Percentiles rank a stretch among this genome's conserved stretches.
phyloP scores from a whole-genome alignment of 2,797 vertebrate species.

The Chrosomus eos region DNA sequence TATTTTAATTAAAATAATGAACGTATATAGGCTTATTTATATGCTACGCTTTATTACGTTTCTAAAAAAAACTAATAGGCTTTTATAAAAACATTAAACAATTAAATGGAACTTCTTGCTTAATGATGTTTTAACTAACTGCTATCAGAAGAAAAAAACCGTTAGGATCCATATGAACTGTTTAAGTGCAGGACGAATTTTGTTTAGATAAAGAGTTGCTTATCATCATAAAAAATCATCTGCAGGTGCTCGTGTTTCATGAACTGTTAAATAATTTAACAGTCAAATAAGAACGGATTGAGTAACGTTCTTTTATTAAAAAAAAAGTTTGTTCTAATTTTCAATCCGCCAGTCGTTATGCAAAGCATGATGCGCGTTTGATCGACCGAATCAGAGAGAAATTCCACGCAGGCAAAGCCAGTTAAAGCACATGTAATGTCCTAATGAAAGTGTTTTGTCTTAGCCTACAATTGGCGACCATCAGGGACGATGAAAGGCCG shows the following conservation, averaged over 20 bases:
- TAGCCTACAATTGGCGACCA: neutral
- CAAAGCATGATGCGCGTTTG: neutral
- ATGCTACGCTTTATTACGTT: neutral
- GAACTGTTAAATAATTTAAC: slow-evolving; percentile 7
- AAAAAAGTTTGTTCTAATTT: neutral
- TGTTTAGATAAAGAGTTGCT: slow-evolving; percentile 46
- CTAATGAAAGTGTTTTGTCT: neutral
- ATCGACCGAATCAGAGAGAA: neutral
- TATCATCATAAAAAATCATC: slow-evolving; percentile 21
- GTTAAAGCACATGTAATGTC: neutral
- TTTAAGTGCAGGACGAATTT: slow-evolving; percentile 33
- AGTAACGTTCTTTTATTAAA: neutral
- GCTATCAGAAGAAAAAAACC: neutral
- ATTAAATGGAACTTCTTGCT: neutral
- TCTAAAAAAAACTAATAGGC: neutral
- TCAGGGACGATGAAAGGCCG: slow-evolving; percentile 20
- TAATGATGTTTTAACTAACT: neutral
- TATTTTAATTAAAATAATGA: neutral
- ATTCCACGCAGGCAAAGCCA: neutral
- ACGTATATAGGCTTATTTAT: neutral
- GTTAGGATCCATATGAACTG: neutral
- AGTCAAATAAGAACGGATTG: slow-evolving; percentile 15
- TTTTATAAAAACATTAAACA: neutral
- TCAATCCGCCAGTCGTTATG: neutral
- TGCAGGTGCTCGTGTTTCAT: slow-evolving; percentile 51